A percentile compares a stretch with the other conserved stretches of the same genome.
Conservation (phyloP, 37 sponge, comb jelly and placozoan species). For the Diacarnus erythraeanus region DNA sequence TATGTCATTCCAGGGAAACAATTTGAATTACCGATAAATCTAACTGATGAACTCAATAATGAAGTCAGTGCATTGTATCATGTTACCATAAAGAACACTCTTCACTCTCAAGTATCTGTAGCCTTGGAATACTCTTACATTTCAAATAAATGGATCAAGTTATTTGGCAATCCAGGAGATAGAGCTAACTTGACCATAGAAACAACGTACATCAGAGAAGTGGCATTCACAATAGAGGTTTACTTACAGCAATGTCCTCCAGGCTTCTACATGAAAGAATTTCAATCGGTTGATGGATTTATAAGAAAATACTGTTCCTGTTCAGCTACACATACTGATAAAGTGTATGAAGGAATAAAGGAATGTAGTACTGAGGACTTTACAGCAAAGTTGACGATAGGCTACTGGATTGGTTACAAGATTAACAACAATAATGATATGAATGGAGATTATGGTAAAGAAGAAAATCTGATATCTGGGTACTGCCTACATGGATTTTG, state of each 20-base stretch:
- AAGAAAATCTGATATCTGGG: conserved; percentile 2
- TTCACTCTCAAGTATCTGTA: neutral
- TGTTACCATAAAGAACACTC: neutral
- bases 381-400: neutral
- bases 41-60: neutral
- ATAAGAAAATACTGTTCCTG: neutral
- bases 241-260: neutral
- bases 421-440: neutral
- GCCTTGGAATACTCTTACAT: neutral
- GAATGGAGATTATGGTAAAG: neutral
- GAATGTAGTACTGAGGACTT: neutral
- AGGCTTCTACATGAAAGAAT: neutral
- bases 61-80: neutral
- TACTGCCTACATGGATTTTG: conserved; percentile 35
- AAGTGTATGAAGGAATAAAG: neutral
- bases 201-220: neutral
- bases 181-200: neutral
- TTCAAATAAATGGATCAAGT: neutral
- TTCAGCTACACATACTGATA: neutral
- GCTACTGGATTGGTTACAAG: conserved; percentile 9
- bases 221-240: neutral
- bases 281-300: neutral
- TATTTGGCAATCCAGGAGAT: neutral
- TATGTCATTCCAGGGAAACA: neutral
- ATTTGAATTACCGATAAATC: neutral